Conservation (phyloP, 2,113 vertebrate genomes). For the Pomatorhinus ruficollis region DNA sequence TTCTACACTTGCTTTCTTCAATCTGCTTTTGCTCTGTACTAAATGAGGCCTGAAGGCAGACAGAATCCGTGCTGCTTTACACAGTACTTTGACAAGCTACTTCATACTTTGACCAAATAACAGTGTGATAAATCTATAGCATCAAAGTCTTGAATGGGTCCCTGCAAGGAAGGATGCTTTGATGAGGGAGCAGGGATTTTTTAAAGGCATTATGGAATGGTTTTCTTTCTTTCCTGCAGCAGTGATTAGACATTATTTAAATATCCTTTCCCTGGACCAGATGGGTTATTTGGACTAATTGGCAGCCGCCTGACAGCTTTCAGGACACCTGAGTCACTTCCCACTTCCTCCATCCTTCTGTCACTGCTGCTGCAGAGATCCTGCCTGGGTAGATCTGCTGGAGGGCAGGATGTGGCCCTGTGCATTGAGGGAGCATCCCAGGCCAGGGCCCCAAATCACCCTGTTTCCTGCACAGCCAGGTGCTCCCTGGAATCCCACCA, state of each 20-base stretch:
- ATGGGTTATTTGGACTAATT: constrained; percentile 43
- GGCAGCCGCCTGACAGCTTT: background rate
- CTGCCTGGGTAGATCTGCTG: background rate
- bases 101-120: constrained; percentile 31
- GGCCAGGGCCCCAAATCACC: background rate
- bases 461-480: background rate
- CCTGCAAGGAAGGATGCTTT: background rate
- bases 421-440: background rate
- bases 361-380: background rate
- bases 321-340: constrained; percentile 21
- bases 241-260: background rate
- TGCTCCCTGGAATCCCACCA: background rate
- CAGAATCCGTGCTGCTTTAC: background rate
- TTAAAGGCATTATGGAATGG: background rate
- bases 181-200: background rate
- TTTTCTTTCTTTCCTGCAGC: background rate
- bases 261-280: constrained; percentile 14
- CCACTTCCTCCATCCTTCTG: constrained; percentile 19
- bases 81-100: background rate
- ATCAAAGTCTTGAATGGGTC: background rate
- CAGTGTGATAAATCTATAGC: background rate
- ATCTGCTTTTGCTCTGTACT: background rate
- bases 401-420: background rate
- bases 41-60: constrained; percentile 8
- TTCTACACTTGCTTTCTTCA: background rate